Evolutionary conservation across 2,888 invertebrate genomes (phyloP).

Genomic region (Ichneumon xanthorius): DNA sequence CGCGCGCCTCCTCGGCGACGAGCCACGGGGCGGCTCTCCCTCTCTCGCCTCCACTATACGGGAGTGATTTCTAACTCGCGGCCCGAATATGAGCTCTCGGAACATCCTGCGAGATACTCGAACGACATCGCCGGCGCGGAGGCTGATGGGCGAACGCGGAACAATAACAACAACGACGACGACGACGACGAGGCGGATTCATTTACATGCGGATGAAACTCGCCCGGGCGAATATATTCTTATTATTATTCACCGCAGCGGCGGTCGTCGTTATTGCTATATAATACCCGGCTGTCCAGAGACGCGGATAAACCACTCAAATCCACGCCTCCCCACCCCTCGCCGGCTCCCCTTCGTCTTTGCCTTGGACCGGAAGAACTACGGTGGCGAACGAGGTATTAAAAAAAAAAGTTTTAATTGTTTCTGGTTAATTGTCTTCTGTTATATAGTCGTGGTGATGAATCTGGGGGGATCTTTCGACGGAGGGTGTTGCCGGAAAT

Average conservation of each 20-base stretch:
- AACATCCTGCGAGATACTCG: constrained; percentile 3
- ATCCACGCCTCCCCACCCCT: background rate
- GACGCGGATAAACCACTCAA: constrained; percentile 13
- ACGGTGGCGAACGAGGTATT: background rate
- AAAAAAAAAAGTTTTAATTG: constrained; percentile 34
- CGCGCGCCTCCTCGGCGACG: constrained; percentile 44
- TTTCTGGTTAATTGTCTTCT: constrained; percentile 27
- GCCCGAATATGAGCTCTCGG: constrained; percentile 1
- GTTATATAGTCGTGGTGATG: background rate
- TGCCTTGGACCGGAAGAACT: background rate
- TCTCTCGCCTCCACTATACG: background rate
- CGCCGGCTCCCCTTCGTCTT: background rate
- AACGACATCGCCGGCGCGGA: background rate
- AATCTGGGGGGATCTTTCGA: background rate
- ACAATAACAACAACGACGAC: background rate
- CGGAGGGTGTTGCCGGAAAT: background rate
- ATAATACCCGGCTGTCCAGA: background rate
- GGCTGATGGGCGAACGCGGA: background rate
- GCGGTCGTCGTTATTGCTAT: background rate
- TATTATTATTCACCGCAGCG: constrained; percentile 7
- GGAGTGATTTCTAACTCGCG: constrained; percentile 31
- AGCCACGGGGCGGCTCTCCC: constrained; percentile 7
- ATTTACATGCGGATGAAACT: constrained; percentile 61
- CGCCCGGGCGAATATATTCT: constrained; percentile 19
- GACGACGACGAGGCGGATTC: constrained; percentile 37